Conservation (phyloP, 2,888 invertebrate species). For the Philereme transversata region DNA sequence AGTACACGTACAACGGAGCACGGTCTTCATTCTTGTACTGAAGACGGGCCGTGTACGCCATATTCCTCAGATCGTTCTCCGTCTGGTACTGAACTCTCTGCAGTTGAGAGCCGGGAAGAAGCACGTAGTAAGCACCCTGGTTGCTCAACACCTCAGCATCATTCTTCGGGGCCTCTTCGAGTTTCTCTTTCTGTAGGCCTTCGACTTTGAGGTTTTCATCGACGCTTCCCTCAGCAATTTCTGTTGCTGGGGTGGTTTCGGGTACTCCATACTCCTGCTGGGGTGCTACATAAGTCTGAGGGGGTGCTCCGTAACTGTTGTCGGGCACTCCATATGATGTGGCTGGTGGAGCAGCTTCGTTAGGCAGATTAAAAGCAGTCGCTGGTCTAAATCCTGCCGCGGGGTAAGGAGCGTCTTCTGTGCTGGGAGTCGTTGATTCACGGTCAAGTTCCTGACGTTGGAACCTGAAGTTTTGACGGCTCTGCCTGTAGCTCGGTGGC, state of each 20-base stretch:
- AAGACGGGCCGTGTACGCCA: constrained; percentile 86
- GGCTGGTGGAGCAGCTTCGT: constrained; percentile 60
- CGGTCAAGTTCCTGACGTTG: constrained; percentile 60
- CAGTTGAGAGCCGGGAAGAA: constrained; percentile 85
- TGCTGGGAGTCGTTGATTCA: constrained; percentile 47
- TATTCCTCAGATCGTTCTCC: constrained; percentile 77
- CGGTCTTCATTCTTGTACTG: constrained; percentile 86
- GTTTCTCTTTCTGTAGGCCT: constrained; percentile 51
- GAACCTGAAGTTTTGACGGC: constrained; percentile 57
- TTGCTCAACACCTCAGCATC: constrained; percentile 66
- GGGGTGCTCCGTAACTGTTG: constrained; percentile 71
- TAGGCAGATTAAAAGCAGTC: constrained; percentile 67
- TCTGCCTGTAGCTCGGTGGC: constrained; percentile 62
- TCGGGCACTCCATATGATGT: constrained; percentile 71
- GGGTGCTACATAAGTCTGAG: constrained; percentile 58
- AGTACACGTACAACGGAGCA: constrained; percentile 85
- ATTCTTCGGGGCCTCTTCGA: constrained; percentile 57
- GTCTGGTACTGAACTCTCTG: constrained; percentile 86
- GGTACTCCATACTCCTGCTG: constrained; percentile 56
- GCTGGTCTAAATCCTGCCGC: constrained; percentile 68
- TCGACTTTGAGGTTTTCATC: constrained; percentile 39
- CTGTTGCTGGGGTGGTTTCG: constrained; percentile 40
- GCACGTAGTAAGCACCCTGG: constrained; percentile 86
- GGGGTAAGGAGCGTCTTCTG: constrained; percentile 64
- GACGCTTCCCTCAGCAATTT: constrained; percentile 33